Evolutionary conservation across 2,888 invertebrate genomes (phyloP).

Genomic region (Chrysopilus asiliformis): DNA sequence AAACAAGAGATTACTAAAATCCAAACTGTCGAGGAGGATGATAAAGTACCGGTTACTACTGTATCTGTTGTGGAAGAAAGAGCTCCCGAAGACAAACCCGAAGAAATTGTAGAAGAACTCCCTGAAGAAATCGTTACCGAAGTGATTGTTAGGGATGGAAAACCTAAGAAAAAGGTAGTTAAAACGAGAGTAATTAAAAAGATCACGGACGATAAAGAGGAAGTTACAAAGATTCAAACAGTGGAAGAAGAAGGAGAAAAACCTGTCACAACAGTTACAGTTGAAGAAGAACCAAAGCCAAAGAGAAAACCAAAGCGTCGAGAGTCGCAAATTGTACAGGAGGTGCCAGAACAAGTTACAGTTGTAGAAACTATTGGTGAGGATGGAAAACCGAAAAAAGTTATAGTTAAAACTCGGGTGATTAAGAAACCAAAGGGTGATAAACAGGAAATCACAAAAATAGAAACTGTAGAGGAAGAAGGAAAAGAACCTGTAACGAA

Average conservation of each 20-base stretch:
- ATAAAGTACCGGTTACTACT: conserved; percentile 27
- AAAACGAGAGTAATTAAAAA: conserved; percentile 22
- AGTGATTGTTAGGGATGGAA: too few species aligned
- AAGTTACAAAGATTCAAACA: conserved; percentile 32
- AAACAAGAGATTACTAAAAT: conserved; percentile 29
- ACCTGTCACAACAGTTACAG: conserved; percentile 27
- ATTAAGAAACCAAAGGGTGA: conserved; percentile 21
- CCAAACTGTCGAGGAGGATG: conserved; percentile 22
- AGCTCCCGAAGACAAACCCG: conserved; percentile 15
- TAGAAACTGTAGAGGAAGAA: conserved; percentile 25
- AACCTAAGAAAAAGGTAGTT: conserved; percentile 22
- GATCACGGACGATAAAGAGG: conserved; percentile 21
- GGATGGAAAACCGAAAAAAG: conserved; percentile 22
- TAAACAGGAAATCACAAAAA: conserved; percentile 24
- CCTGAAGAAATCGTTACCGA: conserved; percentile 20
- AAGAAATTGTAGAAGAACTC: conserved; percentile 22
- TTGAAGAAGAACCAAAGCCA: conserved; percentile 16
- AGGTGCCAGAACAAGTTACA: conserved; percentile 27
- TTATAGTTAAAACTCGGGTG: conserved; percentile 22
- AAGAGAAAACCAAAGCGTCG: conserved; percentile 10
- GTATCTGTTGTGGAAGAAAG: conserved; percentile 25
- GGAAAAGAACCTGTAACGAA: conserved; percentile 26
- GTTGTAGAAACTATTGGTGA: conserved; percentile 14
- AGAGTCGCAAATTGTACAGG: conserved; percentile 17
- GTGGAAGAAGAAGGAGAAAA: conserved; percentile 31